Conservation (phyloP, 2,888 invertebrate species). For the Synanthedon tipuliformis region DNA sequence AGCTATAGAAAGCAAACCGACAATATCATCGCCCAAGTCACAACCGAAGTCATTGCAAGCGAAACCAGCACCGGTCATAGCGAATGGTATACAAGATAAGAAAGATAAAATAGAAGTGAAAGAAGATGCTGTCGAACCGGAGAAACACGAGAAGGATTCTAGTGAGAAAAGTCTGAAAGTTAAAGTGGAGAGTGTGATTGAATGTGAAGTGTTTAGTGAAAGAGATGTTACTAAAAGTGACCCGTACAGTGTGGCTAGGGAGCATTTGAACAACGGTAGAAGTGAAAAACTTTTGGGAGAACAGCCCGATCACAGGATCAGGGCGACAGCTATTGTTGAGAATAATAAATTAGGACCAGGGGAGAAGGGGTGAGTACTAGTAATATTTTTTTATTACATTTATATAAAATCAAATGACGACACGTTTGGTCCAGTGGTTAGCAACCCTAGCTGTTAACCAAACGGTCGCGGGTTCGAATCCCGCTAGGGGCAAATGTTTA, state of each 20-base stretch:
- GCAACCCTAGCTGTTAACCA: too few species aligned
- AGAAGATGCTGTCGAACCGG: constrained; percentile 36
- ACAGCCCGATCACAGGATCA: constrained; percentile 70
- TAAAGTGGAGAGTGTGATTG: constrained; percentile 31
- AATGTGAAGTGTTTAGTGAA: constrained; percentile 48
- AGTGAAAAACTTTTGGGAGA: constrained; percentile 81
- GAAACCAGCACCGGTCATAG: constrained; percentile 56
- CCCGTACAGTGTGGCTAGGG: constrained; percentile 52
- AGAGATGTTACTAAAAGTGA: constrained; percentile 60
- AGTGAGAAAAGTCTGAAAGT: constrained; percentile 53
- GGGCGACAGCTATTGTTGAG: constrained; percentile 72
- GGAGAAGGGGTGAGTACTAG: constrained; percentile 68
- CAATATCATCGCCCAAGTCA: constrained; percentile 58
- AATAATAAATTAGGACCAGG: constrained; percentile 70
- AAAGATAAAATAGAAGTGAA: constrained; percentile 25
- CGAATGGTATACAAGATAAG: constrained; percentile 49
- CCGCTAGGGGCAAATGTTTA: too few species aligned
- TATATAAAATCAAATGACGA: too few species aligned
- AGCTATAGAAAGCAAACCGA: constrained; percentile 57
- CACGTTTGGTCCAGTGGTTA: too few species aligned
- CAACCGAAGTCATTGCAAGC: constrained; percentile 57
- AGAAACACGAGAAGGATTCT: constrained; percentile 53
- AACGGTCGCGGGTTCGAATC: too few species aligned
- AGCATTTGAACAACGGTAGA: constrained; percentile 73
- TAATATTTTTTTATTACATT: too few species aligned